A percentile compares a stretch with the other conserved stretches of the same genome.
Evolutionary conservation across 2,888 invertebrate species (phyloP).

Genomic region (Conus canariensis): DNA sequence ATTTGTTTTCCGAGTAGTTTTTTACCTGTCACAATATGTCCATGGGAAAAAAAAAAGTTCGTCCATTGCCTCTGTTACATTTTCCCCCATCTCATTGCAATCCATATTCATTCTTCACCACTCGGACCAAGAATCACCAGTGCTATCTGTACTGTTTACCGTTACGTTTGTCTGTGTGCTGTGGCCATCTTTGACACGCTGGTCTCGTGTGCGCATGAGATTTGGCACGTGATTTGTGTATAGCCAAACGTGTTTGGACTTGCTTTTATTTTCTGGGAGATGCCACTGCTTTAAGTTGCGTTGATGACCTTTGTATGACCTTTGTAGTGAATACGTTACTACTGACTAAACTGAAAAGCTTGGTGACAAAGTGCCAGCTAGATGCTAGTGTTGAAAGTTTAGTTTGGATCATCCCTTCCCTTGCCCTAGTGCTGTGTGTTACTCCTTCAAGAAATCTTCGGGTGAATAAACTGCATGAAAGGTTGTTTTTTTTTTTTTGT

Average conservation of each 20-base stretch:
- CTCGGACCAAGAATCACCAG: constrained; percentile 31
- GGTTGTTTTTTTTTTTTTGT: not conserved
- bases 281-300: not conserved
- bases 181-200: constrained; percentile 39
- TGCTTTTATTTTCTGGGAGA: constrained; percentile 5
- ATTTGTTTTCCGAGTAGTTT: no score
- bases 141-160: not conserved
- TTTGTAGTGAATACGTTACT: not conserved
- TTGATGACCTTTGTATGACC: not conserved
- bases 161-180: constrained; percentile 25
- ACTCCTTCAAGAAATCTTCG: no score
- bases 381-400: not conserved
- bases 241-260: constrained; percentile 15
- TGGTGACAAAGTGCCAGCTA: not conserved
- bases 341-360: not conserved
- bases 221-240: constrained; percentile 38
- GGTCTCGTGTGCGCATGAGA: constrained; percentile 22
- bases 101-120: constrained; percentile 19
- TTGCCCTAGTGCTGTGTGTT: no score
- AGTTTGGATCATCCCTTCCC: no score
- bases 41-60: no score
- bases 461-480: no score
- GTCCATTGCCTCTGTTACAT: no score
- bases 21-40: no score
- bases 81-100: constrained; percentile 7